Conservation (phyloP, 2,797 vertebrate genomes). For the Epinephelus malabaricus region DNA sequence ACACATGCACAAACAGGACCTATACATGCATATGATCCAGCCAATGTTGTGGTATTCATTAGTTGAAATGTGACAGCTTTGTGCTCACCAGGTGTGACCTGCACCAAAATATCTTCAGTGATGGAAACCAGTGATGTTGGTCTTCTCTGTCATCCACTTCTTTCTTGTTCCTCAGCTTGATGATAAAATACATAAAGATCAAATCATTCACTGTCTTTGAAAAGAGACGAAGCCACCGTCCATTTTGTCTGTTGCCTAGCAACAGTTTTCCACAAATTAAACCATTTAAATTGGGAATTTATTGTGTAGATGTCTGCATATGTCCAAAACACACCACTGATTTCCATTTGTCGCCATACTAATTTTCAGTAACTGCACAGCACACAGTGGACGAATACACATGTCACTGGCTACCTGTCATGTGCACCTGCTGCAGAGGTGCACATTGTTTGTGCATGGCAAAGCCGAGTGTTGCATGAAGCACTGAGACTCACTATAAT, state of each 20-base stretch:
- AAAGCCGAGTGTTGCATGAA: background rate
- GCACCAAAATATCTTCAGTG: too few relatives aligned
- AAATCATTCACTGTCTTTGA: background rate
- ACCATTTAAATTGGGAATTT: background rate
- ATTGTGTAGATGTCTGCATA: background rate
- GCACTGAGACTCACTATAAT: background rate
- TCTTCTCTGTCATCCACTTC: background rate
- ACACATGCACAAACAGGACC: too few relatives aligned
- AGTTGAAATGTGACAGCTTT: background rate
- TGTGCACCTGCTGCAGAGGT: background rate
- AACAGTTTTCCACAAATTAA: background rate
- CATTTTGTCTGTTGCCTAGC: background rate
- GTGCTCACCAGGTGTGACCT: background rate
- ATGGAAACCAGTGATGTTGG: too few relatives aligned
- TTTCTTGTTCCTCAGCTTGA: slow-evolving; percentile 3
- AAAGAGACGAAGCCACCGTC: background rate
- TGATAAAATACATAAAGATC: background rate
- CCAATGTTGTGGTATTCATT: background rate
- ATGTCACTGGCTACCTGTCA: background rate
- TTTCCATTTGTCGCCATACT: background rate
- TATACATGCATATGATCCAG: background rate
- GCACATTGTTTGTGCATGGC: background rate
- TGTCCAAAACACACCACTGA: background rate
- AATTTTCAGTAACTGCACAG: background rate
- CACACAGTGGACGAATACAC: background rate